These are phyloP conservation scores for Myotis brandtii DNA, from an alignment of 2,113 vertebrate species.

Conservation along the genomic window DNA sequence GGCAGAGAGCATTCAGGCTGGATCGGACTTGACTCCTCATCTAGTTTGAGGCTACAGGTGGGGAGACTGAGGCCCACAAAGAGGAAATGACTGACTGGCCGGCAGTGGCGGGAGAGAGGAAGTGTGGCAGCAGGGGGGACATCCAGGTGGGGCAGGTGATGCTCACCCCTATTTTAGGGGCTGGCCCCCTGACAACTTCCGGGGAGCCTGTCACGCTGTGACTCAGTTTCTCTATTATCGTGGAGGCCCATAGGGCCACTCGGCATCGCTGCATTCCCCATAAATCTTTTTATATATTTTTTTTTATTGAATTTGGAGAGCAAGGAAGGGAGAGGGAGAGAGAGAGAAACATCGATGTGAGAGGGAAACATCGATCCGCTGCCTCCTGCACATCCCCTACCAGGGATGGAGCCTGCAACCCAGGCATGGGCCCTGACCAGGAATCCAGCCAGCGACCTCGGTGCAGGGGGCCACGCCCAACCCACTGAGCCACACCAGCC, in stretches of 20 bases:
- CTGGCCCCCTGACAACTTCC: background rate
- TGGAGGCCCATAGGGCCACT: accelerated
- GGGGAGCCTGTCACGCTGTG: background rate
- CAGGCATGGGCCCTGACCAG: too few relatives aligned
- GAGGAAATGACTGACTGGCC: too few relatives aligned
- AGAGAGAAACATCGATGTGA: too few relatives aligned
- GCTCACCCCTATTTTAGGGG: background rate
- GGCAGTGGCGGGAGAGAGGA: background rate
- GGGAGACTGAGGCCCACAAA: background rate
- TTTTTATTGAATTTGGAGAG: too few relatives aligned
- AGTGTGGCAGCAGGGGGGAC: background rate
- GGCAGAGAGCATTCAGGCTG: background rate
- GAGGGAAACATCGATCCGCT: too few relatives aligned
- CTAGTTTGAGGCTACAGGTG: background rate
- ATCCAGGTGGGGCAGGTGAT: accelerated
- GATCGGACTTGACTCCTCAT: accelerated
- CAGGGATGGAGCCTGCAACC: too few relatives aligned
- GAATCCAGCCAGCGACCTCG: too few relatives aligned
- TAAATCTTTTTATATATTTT: background rate
- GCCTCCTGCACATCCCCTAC: too few relatives aligned
- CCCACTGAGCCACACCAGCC: too few relatives aligned
- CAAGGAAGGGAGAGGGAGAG: too few relatives aligned
- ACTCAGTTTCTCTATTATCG: background rate
- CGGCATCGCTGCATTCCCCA: background rate
- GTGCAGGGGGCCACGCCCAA: too few relatives aligned